Base-by-base conservation (phyloP, 2,113 vertebrate species). In the Ancistrus triradiatus region DNA sequence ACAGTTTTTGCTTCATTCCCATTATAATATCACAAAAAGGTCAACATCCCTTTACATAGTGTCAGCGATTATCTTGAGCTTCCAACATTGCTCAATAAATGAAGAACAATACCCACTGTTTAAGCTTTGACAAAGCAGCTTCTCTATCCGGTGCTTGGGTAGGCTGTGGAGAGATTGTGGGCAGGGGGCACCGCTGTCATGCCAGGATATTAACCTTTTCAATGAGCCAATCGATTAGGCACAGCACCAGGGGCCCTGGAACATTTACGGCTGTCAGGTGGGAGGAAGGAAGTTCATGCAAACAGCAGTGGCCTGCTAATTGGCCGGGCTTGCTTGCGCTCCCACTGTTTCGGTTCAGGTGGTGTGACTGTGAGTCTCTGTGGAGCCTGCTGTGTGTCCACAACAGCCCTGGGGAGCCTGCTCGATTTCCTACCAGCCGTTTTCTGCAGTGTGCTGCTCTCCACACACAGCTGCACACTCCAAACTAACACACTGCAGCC, bases 161-260 rank as follows among this genome's bases (percentile, higher is more conserved):
- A 49, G 33, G 55, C 35, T 22, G 44, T 64, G 71, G 31, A 37
- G 69, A 37, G 63, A 35, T 48, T 53, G 37, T 42, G 63, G 59
- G 55, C 70, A 27, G 75, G 77, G 69, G 69, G 65, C 50, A 50
- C 74, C 70, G 38, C 72, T 72, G 73, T 53, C 22, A 25, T 69
- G 77, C 79, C 76, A 75, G 69, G 70, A 59, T 68, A 31, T 55
- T 70, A 81, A 88, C 87, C 85, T 89, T 88, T 86, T 75, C 68
- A 68, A 65, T 24, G 2, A 46, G 58, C 49, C 10, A 74, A 83
- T 86, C 80, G 72, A 86, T 86, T 68, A 66, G 70, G 76, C 77
- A 78, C 80, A 79, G 69, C 82, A 69, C 81, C 27, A 65, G 81
- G 78, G 66, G 69, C 78, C 80, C 72, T 78, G 82, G 82, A 87